Conservation (phyloP, 2,797 vertebrate species). For the Sebastiscus albofasciatus region DNA sequence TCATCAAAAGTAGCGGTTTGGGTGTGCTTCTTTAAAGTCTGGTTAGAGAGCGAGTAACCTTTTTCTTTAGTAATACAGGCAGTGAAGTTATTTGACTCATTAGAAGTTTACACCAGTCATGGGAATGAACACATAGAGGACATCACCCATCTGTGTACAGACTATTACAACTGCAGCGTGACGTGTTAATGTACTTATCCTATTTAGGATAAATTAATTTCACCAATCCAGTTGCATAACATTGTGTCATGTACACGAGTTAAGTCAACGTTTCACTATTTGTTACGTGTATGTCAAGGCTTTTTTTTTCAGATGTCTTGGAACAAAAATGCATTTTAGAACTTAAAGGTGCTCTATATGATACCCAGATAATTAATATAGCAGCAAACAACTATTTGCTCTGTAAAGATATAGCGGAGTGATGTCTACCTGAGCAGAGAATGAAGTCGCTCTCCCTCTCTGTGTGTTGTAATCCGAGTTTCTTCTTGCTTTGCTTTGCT, state of each 20-base stretch:
- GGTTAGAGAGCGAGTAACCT: not conserved
- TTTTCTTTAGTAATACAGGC: not conserved
- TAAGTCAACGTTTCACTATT: not conserved
- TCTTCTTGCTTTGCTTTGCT: too few species aligned
- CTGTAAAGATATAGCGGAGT: too few species aligned
- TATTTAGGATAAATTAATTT: not conserved
- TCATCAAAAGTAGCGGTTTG: not conserved
- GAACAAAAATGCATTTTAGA: not conserved
- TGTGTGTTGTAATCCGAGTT: too few species aligned
- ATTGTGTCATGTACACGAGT: not conserved
- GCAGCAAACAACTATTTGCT: too few species aligned
- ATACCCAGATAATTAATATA: too few species aligned
- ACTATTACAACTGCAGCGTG: not conserved
- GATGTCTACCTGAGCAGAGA: too few species aligned
- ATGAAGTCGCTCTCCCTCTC: too few species aligned
- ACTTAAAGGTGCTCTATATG: too few species aligned
- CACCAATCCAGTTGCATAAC: not conserved
- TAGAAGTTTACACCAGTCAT: constrained; percentile 30
- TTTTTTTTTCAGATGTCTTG: not conserved
- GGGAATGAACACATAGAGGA: not conserved
- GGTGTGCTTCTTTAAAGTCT: not conserved
- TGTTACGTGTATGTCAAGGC: not conserved
- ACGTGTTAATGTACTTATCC: constrained; percentile 5
- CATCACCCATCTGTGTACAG: not conserved
- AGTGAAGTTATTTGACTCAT: not conserved